Evolutionary conservation across 2,888 invertebrate genomes (phyloP), one percentile per base, ranked within the genome.

Genomic region (Lagria hirta): DNA sequence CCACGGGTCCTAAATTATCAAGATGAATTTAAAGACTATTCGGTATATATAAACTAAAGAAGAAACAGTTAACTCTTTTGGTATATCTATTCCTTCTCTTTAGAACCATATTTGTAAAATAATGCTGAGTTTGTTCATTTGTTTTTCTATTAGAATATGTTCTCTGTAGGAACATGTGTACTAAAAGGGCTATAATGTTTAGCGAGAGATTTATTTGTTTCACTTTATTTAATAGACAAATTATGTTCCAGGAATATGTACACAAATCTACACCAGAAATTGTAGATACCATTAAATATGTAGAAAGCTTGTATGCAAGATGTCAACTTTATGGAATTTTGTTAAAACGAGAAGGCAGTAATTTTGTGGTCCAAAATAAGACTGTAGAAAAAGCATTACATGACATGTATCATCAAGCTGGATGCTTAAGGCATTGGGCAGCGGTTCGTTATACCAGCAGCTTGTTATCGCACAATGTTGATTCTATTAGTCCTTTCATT

Each of bases 401-500:
- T 58, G 73, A 75, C 42, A 71, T 92, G 27, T 91, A 92, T 72
- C 84, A 86, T 66, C 80, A 83, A 58, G 90, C 92, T n/a, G 93
- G 93, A 13, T 83, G 84, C 52, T 73, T 90, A 48, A 79, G 92
- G 4, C 87, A 90, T 71, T 94, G 94, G 94, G 84, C 88, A 52
- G 93, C 90, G 17, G 95, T 99, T 27, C 83, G 99, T 36, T 92
- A 94, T 72, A 95, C 96, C 64, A 94, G 95, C 52, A 94, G 94
- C 58, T 77, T 97, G 40, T 78, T 99, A 45, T 84, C 84, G 70
- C 97, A 98, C 71, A 88, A 93, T 40, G 97, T 98, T 5, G 98
- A 99, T 74, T 95, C 95, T 51, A 91, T 99, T 62, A 96, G 96
- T 72, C 99, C 99, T 3, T 96, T 95, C 66, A 95, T 99, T 61